Conservation (phyloP, 2,113 vertebrate genomes). For the Megaceryle maxima region DNA sequence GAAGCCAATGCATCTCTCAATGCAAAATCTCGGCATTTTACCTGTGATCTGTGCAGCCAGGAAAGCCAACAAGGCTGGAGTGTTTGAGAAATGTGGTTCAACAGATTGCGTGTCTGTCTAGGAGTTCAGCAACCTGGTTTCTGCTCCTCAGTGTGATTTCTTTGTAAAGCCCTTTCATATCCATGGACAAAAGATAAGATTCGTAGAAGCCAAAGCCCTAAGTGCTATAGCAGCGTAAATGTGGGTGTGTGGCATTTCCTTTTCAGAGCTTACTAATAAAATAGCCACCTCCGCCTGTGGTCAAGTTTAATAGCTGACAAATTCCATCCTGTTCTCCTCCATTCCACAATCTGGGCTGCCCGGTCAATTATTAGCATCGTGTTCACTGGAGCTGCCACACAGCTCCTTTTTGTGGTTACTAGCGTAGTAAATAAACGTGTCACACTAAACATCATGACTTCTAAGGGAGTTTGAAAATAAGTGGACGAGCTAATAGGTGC, state of each 20-base stretch:
- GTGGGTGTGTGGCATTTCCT: constrained; percentile 31
- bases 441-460: constrained; percentile 43
- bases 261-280: constrained; percentile 45
- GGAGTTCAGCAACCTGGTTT: not conserved
- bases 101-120: not conserved
- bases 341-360: constrained; percentile 28
- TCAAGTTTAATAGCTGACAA: constrained; percentile 60
- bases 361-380: constrained; percentile 50
- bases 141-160: not conserved
- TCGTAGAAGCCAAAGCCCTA: constrained; percentile 19
- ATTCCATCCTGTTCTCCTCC: constrained; percentile 52
- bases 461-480: constrained; percentile 24
- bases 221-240: constrained; percentile 13
- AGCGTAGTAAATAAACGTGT: constrained; percentile 62
- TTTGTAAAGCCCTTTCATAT: constrained; percentile 33
- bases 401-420: constrained; percentile 51
- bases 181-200: not conserved
- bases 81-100: not conserved
- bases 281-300: constrained; percentile 8
- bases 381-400: constrained; percentile 42
- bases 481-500: constrained; percentile 9
- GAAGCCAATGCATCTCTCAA: rapidly evolving
- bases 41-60: not conserved
- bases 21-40: not conserved
- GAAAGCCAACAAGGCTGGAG: not conserved